A percentile compares a stretch with the other conserved stretches of the same genome.
Conservation (phyloP, 2,113 vertebrate species). For the Excalfactoria chinensis region DNA sequence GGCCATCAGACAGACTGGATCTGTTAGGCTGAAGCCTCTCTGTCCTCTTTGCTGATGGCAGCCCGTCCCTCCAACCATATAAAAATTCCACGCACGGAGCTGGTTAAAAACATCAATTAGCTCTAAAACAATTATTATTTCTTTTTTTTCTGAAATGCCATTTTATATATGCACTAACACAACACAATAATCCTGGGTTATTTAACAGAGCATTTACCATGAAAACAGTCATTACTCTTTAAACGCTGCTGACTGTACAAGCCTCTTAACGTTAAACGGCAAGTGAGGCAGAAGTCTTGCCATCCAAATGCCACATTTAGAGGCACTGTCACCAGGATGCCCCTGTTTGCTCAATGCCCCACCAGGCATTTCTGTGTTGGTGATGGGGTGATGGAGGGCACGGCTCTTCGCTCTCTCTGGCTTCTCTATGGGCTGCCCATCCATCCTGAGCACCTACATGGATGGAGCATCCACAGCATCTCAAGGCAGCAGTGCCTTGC, state of each 20-base stretch:
- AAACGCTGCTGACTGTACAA: conserved; percentile 75
- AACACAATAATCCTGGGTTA: conserved; percentile 82
- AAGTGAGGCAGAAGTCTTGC: conserved; percentile 79
- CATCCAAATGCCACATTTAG: conserved; percentile 71
- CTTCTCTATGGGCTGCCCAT: neutral
- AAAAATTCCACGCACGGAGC: conserved; percentile 57
- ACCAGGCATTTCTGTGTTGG: neutral
- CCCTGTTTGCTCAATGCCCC: neutral
- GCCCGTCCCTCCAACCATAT: conserved; percentile 12
- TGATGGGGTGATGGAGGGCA: neutral
- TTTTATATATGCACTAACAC: conserved; percentile 81
- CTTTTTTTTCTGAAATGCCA: conserved; percentile 79
- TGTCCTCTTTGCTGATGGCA: conserved; percentile 32
- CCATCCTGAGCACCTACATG: no score
- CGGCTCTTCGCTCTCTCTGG: neutral
- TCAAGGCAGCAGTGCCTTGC: no score
- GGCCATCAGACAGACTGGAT: neutral
- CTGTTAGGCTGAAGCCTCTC: neutral
- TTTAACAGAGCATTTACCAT: conserved; percentile 83
- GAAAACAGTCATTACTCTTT: conserved; percentile 82
- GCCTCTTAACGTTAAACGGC: conserved; percentile 75
- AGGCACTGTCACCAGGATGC: neutral
- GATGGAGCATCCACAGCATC: no score
- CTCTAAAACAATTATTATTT: conserved; percentile 83
- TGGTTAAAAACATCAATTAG: conserved; percentile 81